Conservation (phyloP, 2,797 vertebrate species). For the Tauraco hartlaubi region DNA sequence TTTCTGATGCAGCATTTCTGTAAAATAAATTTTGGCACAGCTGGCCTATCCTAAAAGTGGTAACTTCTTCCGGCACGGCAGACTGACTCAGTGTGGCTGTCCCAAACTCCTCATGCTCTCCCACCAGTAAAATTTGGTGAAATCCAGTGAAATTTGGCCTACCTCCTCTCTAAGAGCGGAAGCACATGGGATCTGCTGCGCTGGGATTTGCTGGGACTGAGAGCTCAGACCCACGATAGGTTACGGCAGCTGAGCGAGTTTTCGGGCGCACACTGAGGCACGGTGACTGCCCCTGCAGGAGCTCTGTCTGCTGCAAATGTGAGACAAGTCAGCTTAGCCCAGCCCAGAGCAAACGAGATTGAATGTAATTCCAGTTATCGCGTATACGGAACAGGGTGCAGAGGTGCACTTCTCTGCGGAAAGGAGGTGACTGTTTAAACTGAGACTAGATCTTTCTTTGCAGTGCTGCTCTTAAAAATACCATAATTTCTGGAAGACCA, state of each 20-base stretch:
- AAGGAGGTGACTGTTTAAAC: neutral
- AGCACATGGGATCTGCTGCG: neutral
- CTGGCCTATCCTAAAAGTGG: neutral
- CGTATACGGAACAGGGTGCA: neutral
- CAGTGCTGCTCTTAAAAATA: neutral
- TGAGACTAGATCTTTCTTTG: neutral
- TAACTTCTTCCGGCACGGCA: neutral
- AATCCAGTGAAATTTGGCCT: neutral
- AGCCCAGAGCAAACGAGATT: constrained; percentile 3
- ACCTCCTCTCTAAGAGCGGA: neutral
- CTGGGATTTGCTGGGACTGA: neutral
- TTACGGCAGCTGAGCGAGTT: neutral
- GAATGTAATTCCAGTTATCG: neutral
- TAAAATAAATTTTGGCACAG: neutral
- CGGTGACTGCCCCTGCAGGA: neutral
- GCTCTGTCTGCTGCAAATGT: constrained; percentile 19
- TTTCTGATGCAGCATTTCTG: neutral
- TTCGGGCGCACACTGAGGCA: neutral
- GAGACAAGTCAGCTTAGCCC: constrained; percentile 21
- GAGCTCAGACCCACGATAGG: neutral
- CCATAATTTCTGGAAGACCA: neutral
- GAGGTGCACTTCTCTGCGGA: neutral
- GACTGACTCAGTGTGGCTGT: neutral
- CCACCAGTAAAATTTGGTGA: neutral
- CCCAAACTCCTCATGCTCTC: neutral